Conservation (phyloP, 2,113 vertebrate species). For the Alosa alosa region DNA sequence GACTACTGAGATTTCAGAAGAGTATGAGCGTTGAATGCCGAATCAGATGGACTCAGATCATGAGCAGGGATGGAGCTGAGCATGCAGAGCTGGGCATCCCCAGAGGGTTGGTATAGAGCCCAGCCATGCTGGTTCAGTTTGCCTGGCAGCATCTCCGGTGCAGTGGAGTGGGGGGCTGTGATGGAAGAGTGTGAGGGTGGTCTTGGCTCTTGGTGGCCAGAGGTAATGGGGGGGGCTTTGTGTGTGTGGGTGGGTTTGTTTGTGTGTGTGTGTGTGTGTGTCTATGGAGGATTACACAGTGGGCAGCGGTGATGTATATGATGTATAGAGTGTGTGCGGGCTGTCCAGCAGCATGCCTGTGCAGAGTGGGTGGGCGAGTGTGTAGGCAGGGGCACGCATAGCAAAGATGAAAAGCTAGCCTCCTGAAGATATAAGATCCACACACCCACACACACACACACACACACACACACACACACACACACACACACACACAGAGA, state of each 20-base stretch:
- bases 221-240: constrained; percentile 8
- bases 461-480: constrained; percentile 27
- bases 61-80: background rate
- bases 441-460: constrained; percentile 17
- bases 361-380: constrained; percentile 18
- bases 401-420: background rate
- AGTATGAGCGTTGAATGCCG: background rate
- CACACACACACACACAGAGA: background rate
- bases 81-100: background rate
- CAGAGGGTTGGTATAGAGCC: background rate
- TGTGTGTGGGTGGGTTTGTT: background rate
- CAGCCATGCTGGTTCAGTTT: background rate
- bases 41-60: background rate
- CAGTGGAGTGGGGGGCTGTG: background rate
- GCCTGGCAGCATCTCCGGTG: background rate
- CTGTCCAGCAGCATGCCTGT: constrained; percentile 25
- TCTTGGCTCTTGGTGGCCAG: background rate
- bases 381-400: background rate
- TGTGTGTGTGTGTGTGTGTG: background rate
- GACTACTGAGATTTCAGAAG: background rate
- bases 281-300: background rate
- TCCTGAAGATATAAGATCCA: background rate
- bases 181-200: constrained; percentile 30
- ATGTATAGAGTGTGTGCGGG: constrained; percentile 26
- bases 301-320: background rate